Conservation (phyloP, 2,888 invertebrate species). For the Lysandra coridon region DNA sequence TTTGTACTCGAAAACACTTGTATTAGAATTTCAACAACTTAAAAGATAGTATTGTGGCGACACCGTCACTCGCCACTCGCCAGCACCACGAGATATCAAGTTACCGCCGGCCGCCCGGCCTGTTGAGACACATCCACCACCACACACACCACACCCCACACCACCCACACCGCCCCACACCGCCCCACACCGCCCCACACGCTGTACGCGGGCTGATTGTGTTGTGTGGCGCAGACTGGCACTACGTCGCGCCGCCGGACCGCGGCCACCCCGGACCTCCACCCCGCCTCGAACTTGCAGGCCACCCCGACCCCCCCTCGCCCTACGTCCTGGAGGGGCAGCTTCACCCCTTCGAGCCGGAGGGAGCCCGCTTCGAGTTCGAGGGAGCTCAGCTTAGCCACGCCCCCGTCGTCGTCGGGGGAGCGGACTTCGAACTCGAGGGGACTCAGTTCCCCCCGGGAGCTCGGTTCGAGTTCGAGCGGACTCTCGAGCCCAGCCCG, state of each 20-base stretch:
- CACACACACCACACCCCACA: neutral
- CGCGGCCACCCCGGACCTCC: slow-evolving; percentile 22
- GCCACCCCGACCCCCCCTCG: slow-evolving; percentile 6
- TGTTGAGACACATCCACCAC: neutral
- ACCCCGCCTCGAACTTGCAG: slow-evolving; percentile 27
- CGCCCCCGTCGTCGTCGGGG: neutral
- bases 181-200: neutral
- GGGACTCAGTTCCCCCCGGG: neutral
- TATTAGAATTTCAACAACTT: neutral
- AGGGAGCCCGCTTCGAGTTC: neutral
- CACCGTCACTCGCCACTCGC: neutral
- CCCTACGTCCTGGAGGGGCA: slow-evolving; percentile 4
- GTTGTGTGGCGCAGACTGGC: slow-evolving; percentile 56
- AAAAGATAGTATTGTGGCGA: neutral
- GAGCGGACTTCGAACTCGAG: neutral
- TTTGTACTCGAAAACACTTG: too few relatives aligned
- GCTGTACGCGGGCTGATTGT: slow-evolving; percentile 23
- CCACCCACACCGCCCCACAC: neutral
- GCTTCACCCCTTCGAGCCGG: slow-evolving; percentile 9
- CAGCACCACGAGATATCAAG: neutral
- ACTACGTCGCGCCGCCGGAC: slow-evolving; percentile 58
- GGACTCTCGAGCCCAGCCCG: neutral
- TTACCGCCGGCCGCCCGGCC: neutral
- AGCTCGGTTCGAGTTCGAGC: neutral
- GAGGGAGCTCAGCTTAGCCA: neutral